Conservation (phyloP, 2,113 vertebrate genomes). For the Pteropus alecto region DNA sequence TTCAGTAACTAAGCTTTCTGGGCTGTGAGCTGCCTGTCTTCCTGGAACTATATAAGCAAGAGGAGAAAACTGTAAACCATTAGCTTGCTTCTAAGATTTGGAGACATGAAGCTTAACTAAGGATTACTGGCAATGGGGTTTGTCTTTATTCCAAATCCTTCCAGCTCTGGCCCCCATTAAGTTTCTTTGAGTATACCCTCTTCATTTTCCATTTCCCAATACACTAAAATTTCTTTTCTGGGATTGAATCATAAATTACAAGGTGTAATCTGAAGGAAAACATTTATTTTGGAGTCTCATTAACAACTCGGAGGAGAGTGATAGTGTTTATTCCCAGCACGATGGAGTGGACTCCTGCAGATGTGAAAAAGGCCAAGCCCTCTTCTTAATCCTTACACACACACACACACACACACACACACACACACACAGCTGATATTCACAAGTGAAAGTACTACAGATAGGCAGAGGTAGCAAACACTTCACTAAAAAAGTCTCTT, state of each 20-base stretch:
- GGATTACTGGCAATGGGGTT: constrained; percentile 52
- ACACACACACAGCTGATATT: background rate
- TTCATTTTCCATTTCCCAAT: constrained; percentile 57
- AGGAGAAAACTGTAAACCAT: constrained; percentile 42
- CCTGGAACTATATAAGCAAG: constrained; percentile 47
- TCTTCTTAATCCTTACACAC: constrained; percentile 32
- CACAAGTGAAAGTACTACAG: background rate
- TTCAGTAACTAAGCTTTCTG: constrained; percentile 48
- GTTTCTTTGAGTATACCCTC: constrained; percentile 35
- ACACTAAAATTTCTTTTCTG: constrained; percentile 61
- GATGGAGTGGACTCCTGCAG: background rate
- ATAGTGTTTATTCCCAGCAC: constrained; percentile 54
- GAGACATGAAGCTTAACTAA: constrained; percentile 38
- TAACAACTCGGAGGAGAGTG: constrained; percentile 55
- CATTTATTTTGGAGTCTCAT: constrained; percentile 71
- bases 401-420: background rate
- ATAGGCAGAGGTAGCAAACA: background rate
- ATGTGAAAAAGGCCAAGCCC: constrained; percentile 2
- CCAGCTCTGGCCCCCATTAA: constrained; percentile 34
- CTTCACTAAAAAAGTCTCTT: background rate
- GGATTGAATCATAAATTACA: constrained; percentile 55
- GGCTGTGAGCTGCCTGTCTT: constrained; percentile 46
- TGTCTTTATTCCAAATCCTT: constrained; percentile 65
- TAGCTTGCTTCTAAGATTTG: constrained; percentile 37
- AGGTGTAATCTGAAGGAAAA: constrained; percentile 71